Percentiles rank a stretch among this genome's conserved stretches.
These are phyloP conservation scores for Pteria penguin DNA, from an alignment of 2,888 invertebrate species.

Conservation along the genomic window DNA sequence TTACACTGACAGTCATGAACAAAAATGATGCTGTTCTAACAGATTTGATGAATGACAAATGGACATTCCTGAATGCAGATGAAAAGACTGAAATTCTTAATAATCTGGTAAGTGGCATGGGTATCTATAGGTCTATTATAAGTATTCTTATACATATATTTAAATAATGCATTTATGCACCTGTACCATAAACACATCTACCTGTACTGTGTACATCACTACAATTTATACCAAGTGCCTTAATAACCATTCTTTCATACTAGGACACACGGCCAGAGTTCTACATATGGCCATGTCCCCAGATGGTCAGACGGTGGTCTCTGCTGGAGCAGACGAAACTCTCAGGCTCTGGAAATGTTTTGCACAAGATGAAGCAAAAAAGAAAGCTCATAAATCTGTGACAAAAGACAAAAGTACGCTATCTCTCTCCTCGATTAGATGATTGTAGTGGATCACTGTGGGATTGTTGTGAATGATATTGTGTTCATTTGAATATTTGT, in stretches of 20 bases:
- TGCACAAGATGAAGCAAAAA: constrained; percentile 72
- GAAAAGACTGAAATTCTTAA: no score
- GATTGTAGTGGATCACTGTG: constrained; percentile 10
- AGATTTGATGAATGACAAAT: no score
- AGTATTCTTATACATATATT: no score
- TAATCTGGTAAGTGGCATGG: no score
- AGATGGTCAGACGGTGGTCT: constrained; percentile 94
- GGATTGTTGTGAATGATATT: neutral
- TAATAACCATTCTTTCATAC: no score
- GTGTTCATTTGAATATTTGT: constrained; percentile 2
- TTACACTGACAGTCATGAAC: no score
- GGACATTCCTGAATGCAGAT: no score
- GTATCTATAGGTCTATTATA: no score
- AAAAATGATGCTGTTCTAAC: neutral
- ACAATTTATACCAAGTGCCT: no score
- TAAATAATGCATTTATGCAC: no score
- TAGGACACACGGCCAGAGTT: constrained; percentile 93
- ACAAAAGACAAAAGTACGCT: constrained; percentile 52
- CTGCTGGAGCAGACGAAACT: constrained; percentile 97
- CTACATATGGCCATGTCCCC: constrained; percentile 95
- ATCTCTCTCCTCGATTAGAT: constrained; percentile 39
- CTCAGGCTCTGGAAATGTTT: constrained; percentile 98
- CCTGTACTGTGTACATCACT: no score
- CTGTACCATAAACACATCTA: no score
- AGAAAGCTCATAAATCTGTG: constrained; percentile 60